Percentiles rank a stretch among this genome's conserved stretches.
These are phyloP conservation scores for Delphinapterus leucas DNA, from an alignment of 2,113 vertebrate species.

Conservation along the genomic window DNA sequence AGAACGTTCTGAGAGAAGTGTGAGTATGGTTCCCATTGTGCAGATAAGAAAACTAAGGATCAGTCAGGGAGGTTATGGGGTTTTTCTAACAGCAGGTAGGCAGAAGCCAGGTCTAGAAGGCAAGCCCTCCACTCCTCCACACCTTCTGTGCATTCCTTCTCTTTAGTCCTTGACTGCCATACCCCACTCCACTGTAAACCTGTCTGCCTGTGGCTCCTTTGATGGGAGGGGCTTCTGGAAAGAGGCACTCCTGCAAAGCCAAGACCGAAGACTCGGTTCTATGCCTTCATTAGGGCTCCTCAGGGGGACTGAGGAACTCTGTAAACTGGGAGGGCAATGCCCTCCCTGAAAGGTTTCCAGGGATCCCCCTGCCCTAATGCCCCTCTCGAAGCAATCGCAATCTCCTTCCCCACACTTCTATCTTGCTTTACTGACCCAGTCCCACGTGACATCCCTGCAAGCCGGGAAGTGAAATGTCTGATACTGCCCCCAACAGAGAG, in stretches of 20 bases:
- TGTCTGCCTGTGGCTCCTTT: not conserved
- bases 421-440: not conserved
- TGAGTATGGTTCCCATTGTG: not conserved
- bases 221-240: not conserved
- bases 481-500: not conserved
- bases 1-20: not conserved
- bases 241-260: not conserved
- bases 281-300: not conserved
- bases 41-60: not conserved
- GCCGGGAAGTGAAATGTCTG: not conserved
- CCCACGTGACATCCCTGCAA: rapidly evolving
- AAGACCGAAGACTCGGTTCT: not conserved
- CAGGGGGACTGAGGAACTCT: not conserved
- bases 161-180: not conserved
- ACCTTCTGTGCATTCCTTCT: not conserved
- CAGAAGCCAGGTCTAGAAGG: not conserved
- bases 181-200: not conserved
- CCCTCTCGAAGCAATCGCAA: not conserved
- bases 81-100: not conserved
- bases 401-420: not conserved
- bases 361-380: not conserved
- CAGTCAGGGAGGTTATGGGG: not conserved
- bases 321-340: not conserved
- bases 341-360: not conserved
- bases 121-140: not conserved